Evolutionary conservation across 1,140 invertebrate species (phyloP).

Genomic region (Drosophila repletoides): DNA sequence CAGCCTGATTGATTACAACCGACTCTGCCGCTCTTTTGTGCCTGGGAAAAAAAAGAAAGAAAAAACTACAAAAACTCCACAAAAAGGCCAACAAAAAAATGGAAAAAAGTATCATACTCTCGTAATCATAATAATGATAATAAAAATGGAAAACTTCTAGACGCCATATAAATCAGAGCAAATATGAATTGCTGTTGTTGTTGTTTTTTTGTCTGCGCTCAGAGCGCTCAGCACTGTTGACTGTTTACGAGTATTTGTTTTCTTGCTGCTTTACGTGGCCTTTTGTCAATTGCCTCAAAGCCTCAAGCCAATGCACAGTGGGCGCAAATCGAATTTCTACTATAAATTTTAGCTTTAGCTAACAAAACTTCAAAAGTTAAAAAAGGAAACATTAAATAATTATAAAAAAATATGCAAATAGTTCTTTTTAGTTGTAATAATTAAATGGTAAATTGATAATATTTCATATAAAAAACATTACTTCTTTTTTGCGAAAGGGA

Average conservation of each 20-base stretch:
- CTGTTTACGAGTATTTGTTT: slow-evolving; percentile 75
- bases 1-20: slow-evolving; percentile 70
- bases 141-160: slow-evolving; percentile 81
- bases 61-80: too few species aligned
- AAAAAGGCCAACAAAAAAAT: too few species aligned
- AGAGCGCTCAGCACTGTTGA: slow-evolving; percentile 32
- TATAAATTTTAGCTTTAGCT: too few species aligned
- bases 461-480: too few species aligned
- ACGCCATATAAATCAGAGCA: slow-evolving; percentile 81
- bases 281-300: slow-evolving; percentile 52
- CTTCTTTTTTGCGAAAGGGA: too few species aligned
- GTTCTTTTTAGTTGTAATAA: too few species aligned
- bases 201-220: slow-evolving; percentile 52
- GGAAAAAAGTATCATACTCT: slow-evolving; percentile 67
- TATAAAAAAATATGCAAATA: too few species aligned
- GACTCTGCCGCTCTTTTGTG: slow-evolving; percentile 30
- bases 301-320: slow-evolving; percentile 10
- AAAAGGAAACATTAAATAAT: too few species aligned
- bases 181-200: slow-evolving; percentile 77
- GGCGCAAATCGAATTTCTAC: too few species aligned
- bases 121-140: slow-evolving; percentile 80
- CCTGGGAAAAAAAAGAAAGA: too few species aligned
- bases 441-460: too few species aligned
- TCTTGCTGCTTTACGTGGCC: slow-evolving; percentile 58
- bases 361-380: not conserved